Percentiles rank a stretch among this genome's conserved stretches.
Conservation (phyloP, 2,888 invertebrate genomes). For the Gisinianus flammeolus region DNA sequence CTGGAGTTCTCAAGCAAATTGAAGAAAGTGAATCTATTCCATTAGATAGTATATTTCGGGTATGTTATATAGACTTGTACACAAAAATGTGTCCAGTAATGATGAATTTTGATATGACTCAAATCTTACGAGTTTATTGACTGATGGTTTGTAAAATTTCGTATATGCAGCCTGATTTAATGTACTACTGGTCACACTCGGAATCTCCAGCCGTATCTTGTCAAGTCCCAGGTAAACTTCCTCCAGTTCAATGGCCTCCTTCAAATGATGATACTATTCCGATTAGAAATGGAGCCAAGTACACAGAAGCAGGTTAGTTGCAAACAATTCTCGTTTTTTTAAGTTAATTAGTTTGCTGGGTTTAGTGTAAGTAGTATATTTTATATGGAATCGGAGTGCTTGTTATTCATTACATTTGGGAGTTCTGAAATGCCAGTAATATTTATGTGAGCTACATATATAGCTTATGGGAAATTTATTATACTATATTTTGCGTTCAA, state of each 20-base stretch:
- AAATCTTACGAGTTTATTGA: background rate
- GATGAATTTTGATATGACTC: background rate
- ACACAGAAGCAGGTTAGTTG: conserved; percentile 62
- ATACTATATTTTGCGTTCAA: no score
- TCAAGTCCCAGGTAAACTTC: conserved; percentile 74
- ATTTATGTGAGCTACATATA: no score
- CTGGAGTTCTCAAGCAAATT: conserved; percentile 82
- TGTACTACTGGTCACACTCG: conserved; percentile 89
- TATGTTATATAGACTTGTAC: conserved; percentile 62
- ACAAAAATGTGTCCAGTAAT: background rate
- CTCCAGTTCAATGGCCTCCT: conserved; percentile 77
- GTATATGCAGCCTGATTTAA: conserved; percentile 72
- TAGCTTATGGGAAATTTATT: no score
- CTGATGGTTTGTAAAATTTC: no score
- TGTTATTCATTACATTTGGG: no score
- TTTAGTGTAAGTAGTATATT: no score
- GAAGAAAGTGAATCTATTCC: conserved; percentile 73
- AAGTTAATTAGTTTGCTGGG: no score
- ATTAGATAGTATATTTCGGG: conserved; percentile 73
- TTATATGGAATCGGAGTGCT: no score
- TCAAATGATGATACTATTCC: conserved; percentile 57
- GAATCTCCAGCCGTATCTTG: conserved; percentile 73
- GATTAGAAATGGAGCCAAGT: conserved; percentile 60
- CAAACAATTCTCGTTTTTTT: background rate
- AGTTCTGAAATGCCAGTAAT: no score